Percentiles rank a stretch among this genome's conserved stretches.
Evolutionary conservation across 2,113 vertebrate genomes (phyloP).

Genomic region (Thunnus thynnus): DNA sequence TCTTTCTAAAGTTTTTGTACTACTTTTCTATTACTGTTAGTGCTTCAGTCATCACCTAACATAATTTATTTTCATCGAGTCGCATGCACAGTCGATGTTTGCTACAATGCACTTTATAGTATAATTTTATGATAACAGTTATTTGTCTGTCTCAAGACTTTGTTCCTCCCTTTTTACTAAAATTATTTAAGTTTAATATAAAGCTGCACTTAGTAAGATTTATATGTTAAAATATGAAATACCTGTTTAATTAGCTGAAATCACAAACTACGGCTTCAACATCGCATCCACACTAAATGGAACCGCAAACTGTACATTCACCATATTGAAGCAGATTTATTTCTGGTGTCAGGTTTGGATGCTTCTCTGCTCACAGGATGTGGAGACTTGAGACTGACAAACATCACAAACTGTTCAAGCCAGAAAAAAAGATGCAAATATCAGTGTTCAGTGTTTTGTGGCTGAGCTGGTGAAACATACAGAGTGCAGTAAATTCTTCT

Average conservation of each 20-base stretch:
- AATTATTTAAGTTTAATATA: conserved; percentile 39
- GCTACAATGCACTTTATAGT: conserved; percentile 60
- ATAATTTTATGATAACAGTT: conserved; percentile 29
- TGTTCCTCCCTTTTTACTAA: conserved; percentile 37
- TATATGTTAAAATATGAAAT: not conserved
- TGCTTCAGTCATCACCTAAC: conserved; percentile 12
- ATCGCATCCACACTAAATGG: not conserved
- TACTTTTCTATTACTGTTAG: conserved; percentile 57
- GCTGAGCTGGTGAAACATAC: not conserved
- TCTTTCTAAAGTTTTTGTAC: conserved; percentile 64
- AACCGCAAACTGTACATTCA: conserved; percentile 32
- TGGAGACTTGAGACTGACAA: not conserved
- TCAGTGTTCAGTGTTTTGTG: not conserved
- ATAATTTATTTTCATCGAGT: conserved; percentile 34
- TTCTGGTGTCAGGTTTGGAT: conserved; percentile 10
- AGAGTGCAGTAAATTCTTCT: not conserved
- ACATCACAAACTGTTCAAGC: not conserved
- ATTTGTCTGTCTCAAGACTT: conserved; percentile 31
- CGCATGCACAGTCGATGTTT: conserved; percentile 59
- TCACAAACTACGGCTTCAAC: not conserved
- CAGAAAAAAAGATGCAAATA: not conserved
- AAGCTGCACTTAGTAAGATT: conserved; percentile 56
- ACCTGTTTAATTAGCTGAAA: not conserved
- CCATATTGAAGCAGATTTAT: not conserved
- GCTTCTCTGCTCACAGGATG: conserved; percentile 2